Evolutionary conservation across 2,113 vertebrate genomes (phyloP).

Genomic region (Chaenogobius annularis): DNA sequence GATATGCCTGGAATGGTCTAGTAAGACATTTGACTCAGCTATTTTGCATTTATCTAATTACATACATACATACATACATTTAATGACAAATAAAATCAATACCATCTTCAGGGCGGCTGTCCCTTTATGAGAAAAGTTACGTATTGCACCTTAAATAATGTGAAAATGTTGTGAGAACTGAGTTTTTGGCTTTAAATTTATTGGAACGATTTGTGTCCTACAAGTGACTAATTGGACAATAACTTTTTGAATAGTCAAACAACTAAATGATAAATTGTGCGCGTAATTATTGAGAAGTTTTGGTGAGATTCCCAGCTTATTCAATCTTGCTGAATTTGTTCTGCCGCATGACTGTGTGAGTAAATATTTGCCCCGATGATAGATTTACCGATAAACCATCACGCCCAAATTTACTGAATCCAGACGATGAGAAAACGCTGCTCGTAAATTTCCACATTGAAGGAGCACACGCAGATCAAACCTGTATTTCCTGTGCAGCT

Average conservation of each 20-base stretch:
- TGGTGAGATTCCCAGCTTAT: background rate
- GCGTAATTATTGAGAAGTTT: background rate
- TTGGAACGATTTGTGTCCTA: background rate
- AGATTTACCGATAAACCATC: slow-evolving; percentile 61
- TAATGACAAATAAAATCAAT: too few species aligned
- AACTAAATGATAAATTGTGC: background rate
- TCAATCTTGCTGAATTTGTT: slow-evolving; percentile 19
- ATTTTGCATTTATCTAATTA: too few species aligned
- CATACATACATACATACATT: too few species aligned
- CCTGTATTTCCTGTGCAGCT: slow-evolving; percentile 1
- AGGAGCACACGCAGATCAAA: slow-evolving; percentile 22
- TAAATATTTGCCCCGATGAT: slow-evolving; percentile 54
- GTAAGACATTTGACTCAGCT: too few species aligned
- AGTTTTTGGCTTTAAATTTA: too few species aligned
- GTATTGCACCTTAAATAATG: too few species aligned
- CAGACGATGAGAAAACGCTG: slow-evolving; percentile 42
- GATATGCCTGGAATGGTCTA: too few species aligned
- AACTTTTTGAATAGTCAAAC: background rate
- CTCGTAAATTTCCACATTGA: slow-evolving; percentile 47
- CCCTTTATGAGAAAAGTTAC: too few species aligned
- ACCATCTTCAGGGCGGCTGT: too few species aligned
- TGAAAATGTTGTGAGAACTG: too few species aligned
- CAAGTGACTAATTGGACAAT: background rate
- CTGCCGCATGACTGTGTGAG: slow-evolving; percentile 35
- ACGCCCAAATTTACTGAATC: slow-evolving; percentile 47